Conservation (phyloP, 2,113 vertebrate species). For the Menura novaehollandiae region DNA sequence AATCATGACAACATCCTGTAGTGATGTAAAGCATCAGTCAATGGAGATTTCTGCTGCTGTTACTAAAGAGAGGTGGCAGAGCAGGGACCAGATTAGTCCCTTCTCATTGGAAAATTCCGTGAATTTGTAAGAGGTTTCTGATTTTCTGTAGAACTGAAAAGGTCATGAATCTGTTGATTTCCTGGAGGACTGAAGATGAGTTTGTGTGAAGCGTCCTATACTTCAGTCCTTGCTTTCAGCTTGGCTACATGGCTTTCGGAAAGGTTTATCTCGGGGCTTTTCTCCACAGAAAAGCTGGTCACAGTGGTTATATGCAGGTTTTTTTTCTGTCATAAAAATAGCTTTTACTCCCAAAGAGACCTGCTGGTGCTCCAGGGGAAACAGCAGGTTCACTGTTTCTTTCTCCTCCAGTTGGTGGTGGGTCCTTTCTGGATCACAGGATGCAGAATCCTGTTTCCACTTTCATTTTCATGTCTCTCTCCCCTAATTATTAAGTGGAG, state of each 20-base stretch:
- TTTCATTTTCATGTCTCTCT: background rate
- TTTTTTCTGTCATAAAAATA: background rate
- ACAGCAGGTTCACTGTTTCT: accelerated
- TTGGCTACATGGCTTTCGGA: background rate
- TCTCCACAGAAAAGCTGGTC: background rate
- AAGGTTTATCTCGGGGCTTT: background rate
- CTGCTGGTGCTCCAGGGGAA: background rate
- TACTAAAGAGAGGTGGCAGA: background rate
- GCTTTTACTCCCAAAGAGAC: background rate
- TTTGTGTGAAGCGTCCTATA: background rate
- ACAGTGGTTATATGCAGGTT: background rate
- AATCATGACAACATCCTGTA: background rate
- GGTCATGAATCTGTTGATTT: background rate
- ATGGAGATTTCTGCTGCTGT: background rate
- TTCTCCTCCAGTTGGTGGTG: background rate
- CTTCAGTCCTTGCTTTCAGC: background rate
- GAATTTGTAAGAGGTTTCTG: background rate
- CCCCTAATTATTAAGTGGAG: background rate
- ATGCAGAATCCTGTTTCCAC: background rate
- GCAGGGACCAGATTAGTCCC: background rate
- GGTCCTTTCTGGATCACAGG: background rate
- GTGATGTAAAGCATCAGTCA: background rate
- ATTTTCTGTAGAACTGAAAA: background rate
- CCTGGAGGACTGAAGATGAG: background rate
- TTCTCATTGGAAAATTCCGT: background rate